Base-by-base conservation (phyloP, 2,113 vertebrate species). In the Psephotus haematonotus region DNA sequence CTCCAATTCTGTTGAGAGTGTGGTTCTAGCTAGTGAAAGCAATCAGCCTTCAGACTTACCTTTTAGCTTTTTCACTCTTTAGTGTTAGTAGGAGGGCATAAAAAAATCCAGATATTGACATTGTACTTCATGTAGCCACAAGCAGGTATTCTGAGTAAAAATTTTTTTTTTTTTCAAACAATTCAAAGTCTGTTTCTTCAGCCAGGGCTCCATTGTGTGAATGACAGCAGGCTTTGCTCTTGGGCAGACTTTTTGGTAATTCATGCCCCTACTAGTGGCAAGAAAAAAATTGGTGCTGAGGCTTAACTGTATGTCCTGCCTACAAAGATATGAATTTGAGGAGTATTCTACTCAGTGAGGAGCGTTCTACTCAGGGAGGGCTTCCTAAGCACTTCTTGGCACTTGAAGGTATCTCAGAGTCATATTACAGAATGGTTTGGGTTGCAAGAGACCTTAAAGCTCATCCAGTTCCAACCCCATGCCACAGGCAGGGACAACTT, bases 21-120 rank as follows among this genome's bases (percentile, higher is more conserved):
- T 24, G 60, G 43, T 52, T 57, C 65, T 71, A 41, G 57, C 43
- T 10, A 14, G 28, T 27, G 13, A 33, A 63, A 76, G 47, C 2
- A 1, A 41, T 29, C 37, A 65, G 13, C 25, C 23, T 43, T 62
- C 70, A 69, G 19, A 5, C 29, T 47, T 63, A 82, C 28, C 25
- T 44, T 8, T 49, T 35, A 33, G 16, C 16, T 74, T 63, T 76
- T 41, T 11, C 47, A 13, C 20, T 80, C 31, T 23, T 33, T 13
- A 10, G 29, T 20, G 17, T 80, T 64, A 39, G 43, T 62, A 35
- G 31, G 11, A 55, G 7, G 15, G 28, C 17, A 41, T 76, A 18
- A 44, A 70, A 49, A 10, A 9, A 2, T 0, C 5, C 12, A 33
- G 24, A 0, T 43, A 22, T 9, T 35, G 23, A 10, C 13, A 5